Base-by-base conservation (phyloP, 1,140 invertebrate species). In the Cyclargus thomasi region DNA sequence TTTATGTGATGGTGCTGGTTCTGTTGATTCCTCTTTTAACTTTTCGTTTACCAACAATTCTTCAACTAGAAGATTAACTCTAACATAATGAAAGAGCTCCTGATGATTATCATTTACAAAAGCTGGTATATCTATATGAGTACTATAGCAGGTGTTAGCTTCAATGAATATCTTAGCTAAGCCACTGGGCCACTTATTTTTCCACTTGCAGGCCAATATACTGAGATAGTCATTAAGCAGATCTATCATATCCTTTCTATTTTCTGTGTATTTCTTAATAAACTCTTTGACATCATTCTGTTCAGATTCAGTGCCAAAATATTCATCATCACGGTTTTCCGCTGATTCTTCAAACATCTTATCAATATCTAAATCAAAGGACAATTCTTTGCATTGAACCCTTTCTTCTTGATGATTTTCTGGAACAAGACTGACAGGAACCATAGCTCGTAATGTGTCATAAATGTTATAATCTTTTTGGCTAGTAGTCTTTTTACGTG, bases 241-340 rank as follows among this genome's bases (percentile, higher is more conserved):
- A 57, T 93, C 91, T 77, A 95, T 92, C 8, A 95, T 91, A 84
- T 94, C 92, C 71, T 80, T 88, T 66, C 77, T 83, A 29, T 69
- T 79, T 35, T 86, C 92, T 68, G 81, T 91, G 70, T 93, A 88
- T 79, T 92, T 87, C 36, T 84, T 89, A 75, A 95, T 92, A 74
- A 95, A 95, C 53, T 88, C 79, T 68, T 92, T 87, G 0, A 95
- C 93, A 79, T 95, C 94, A 16, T 82, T 80, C 62, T 81, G 90
- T 91, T 96, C 95, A 29, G 82, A 76, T 23, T 94, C 92, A 18
- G 92, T 92, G 18, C 92, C 93, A 87, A 96, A 95, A 84, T 95
- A 95, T 62, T 80, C 57, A 53, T 81, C 62, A 74, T 67, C 36
- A 62, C 74, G 67, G 67, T 10, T 36, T 47, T 70, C 74, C 11